phyloP scores from a whole-genome alignment of 23 tunicate genomes.

The Styela clava region DNA sequence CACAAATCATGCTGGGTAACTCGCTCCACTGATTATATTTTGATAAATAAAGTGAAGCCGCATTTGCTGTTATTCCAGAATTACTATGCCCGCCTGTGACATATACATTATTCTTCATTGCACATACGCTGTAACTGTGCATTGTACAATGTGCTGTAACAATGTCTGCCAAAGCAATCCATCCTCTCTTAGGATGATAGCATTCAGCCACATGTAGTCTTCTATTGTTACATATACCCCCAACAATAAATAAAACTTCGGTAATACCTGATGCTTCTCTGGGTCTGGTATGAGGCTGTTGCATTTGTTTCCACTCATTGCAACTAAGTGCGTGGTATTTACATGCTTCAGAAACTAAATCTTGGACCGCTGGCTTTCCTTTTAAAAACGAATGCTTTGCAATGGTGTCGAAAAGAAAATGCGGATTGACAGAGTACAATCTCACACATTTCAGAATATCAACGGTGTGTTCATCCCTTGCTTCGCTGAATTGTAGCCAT shows the following conservation, averaged over 20 bases:
- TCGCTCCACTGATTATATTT: slow-evolving; percentile 78
- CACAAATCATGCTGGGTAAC: slow-evolving; percentile 60
- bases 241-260: slow-evolving; percentile 80
- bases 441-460: slow-evolving; percentile 54
- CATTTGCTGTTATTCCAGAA: slow-evolving; percentile 72
- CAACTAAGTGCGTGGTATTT: slow-evolving; percentile 76
- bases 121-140: slow-evolving; percentile 95
- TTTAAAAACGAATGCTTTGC: slow-evolving; percentile 58
- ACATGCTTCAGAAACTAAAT: slow-evolving; percentile 73
- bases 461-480: slow-evolving; percentile 35
- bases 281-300: slow-evolving; percentile 57
- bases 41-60: slow-evolving; percentile 78
- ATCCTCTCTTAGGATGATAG: slow-evolving; percentile 64
- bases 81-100: slow-evolving; percentile 95
- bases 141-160: slow-evolving; percentile 65
- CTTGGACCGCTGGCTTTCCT: slow-evolving; percentile 41
- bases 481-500: slow-evolving; percentile 60
- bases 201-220: slow-evolving; percentile 72
- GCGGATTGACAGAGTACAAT: slow-evolving; percentile 47
- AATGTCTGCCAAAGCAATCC: slow-evolving; percentile 72
- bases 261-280: slow-evolving; percentile 72
- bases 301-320: slow-evolving; percentile 53
- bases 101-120: slow-evolving; percentile 82
- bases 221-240: slow-evolving; percentile 88
- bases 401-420: slow-evolving; percentile 71